Conservation (phyloP, 2,888 invertebrate genomes). For the Agrochola lota region DNA sequence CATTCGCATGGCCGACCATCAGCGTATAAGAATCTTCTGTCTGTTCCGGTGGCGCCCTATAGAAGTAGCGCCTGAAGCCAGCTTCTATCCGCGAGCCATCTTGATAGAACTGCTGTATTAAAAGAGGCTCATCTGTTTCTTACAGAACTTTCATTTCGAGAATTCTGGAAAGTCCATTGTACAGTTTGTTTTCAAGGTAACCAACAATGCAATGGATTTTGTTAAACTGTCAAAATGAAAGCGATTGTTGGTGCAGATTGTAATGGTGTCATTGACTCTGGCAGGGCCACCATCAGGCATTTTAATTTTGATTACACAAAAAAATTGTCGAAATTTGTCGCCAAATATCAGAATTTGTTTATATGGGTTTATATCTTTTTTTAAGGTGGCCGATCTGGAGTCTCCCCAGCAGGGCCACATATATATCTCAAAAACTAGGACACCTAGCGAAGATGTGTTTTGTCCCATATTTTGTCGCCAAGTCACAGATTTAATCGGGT, state of each 20-base stretch:
- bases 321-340: too few species aligned
- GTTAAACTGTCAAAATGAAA: conserved; percentile 5
- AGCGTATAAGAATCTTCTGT: conserved; percentile 96
- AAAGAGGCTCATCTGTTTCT: conserved; percentile 69
- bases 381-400: too few species aligned
- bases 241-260: background rate
- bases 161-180: background rate
- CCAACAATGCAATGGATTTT: background rate
- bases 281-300: too few species aligned
- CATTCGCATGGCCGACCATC: conserved; percentile 99
- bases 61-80: conserved; percentile 97
- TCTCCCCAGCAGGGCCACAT: too few species aligned
- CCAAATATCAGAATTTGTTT: too few species aligned
- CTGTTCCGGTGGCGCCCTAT: conserved; percentile 96
- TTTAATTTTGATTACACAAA: too few species aligned
- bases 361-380: too few species aligned
- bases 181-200: background rate
- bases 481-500: too few species aligned
- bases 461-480: too few species aligned
- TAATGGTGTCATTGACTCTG: too few species aligned
- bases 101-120: conserved; percentile 95
- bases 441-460: too few species aligned
- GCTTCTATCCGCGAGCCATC: conserved; percentile 99
- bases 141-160: background rate
- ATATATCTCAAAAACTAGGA: too few species aligned